Conservation (phyloP, 1,140 invertebrate genomes). For the Aphidius ervi region DNA sequence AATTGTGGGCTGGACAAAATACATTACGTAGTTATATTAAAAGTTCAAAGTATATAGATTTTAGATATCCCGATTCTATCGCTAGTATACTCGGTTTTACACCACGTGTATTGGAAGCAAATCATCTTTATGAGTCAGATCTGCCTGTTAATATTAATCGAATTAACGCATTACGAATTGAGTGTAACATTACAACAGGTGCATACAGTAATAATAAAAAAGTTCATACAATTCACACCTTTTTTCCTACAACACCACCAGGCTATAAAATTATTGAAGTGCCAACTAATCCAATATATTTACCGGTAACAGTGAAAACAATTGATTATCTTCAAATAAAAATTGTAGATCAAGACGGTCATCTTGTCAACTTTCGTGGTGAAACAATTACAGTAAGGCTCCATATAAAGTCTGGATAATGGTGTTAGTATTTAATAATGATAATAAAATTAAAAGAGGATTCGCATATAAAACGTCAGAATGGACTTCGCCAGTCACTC, state of each 20-base stretch:
- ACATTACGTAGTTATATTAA: slow-evolving; percentile 1
- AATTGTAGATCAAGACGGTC: slow-evolving; percentile 8
- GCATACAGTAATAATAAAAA: slow-evolving; percentile 2
- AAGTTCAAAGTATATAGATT: background rate
- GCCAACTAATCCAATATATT: slow-evolving; percentile 3
- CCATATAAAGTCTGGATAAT: slow-evolving; percentile 4
- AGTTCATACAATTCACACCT: slow-evolving; percentile 10
- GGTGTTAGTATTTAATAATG: slow-evolving; percentile 4
- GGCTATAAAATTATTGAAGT: slow-evolving; percentile 16
- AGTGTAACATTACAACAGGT: slow-evolving; percentile 17
- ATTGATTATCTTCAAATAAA: slow-evolving; percentile 1
- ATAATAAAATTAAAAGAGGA: background rate
- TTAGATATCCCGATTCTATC: slow-evolving; percentile 2
- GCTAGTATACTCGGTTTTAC: background rate
- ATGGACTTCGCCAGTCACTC: no score
- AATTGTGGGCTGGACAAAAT: background rate
- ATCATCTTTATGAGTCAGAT: slow-evolving; percentile 3
- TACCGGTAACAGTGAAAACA: background rate
- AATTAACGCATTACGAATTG: slow-evolving; percentile 6
- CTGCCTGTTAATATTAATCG: background rate
- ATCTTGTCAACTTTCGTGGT: slow-evolving; percentile 7
- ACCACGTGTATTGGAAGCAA: slow-evolving; percentile 1
- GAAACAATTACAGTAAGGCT: slow-evolving; percentile 7
- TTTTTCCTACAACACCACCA: slow-evolving; percentile 1
- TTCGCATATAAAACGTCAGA: background rate